Base-by-base conservation (phyloP, 1,140 invertebrate genomes). In the Papilio xuthus region DNA sequence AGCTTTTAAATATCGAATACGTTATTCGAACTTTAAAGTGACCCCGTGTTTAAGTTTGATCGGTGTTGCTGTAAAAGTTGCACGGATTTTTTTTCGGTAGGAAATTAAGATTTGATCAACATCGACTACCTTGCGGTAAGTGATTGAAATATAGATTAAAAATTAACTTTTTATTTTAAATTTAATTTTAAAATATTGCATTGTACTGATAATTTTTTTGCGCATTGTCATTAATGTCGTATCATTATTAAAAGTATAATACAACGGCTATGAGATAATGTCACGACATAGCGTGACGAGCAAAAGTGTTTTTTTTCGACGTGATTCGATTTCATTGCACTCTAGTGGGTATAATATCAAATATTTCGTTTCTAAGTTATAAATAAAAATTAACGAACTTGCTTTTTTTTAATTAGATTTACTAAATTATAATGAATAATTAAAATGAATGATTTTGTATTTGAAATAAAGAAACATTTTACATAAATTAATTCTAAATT, bases 81-180 rank as follows among this genome's bases (percentile, higher is more conserved):
- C 72, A 86, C 83, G 87, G 87, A 88, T 89, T 88, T 53, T 53
- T 53, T 53, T 86, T 60, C 83, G 77, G 72, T 84, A 76, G 44
- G 32, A 76, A 56, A 56, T 81, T 81, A 81, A 71, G 80, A 76
- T 79, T 50, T 44, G 77, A 47, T 20, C 53, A 82, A 72, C 80
- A 78, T 89, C 86, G 86, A 86, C 73, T 82, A 76, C 80, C 81
- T 83, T 84, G 79, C 87, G 87, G 89, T 90, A 50, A 90, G 89
- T 89, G 44, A n/a, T n/a, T n/a, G n/a, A n/a, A n/a, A n/a, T n/a
- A n/a, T n/a, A 28, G 28, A 53, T 53, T 4, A 28, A 56, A 44
- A 72, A 42, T 42, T 72, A 26, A 37, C 32, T 37, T 70, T 70
- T 70, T 32, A n/a, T 41, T 70, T 41, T 69, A 71, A 72, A 72